Evolutionary conservation across 2,888 invertebrate species (phyloP).

Genomic region (Cecidostiba fungosa): DNA sequence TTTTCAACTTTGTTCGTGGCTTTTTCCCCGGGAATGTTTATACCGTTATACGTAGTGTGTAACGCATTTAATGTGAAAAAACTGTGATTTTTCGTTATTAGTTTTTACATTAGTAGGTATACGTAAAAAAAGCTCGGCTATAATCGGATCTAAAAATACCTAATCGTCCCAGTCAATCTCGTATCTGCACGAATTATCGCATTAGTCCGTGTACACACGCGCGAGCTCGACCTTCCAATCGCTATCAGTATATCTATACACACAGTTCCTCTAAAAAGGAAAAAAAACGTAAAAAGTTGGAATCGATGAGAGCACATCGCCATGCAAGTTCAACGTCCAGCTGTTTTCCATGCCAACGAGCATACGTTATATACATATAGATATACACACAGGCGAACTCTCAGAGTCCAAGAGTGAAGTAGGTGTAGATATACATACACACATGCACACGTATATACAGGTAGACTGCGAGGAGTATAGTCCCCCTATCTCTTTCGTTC

Average conservation of each 20-base stretch:
- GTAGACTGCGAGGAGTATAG: not conserved
- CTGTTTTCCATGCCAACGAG: constrained; percentile 40
- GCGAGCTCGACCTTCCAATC: not conserved
- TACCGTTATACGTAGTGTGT: not conserved
- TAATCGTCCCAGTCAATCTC: not conserved
- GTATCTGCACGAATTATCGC: constrained; percentile 37
- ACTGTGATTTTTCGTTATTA: too few relatives aligned
- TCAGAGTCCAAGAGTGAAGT: not conserved
- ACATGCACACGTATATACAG: not conserved
- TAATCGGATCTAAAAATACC: not conserved
- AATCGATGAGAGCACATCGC: constrained; percentile 39
- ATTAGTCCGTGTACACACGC: constrained; percentile 3
- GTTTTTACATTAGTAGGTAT: too few relatives aligned
- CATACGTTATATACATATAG: too few relatives aligned
- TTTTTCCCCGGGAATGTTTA: not conserved
- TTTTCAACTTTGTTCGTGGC: not conserved
- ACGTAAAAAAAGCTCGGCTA: too few relatives aligned
- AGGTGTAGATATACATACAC: not conserved
- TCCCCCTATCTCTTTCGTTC: constrained; percentile 39
- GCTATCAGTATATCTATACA: not conserved
- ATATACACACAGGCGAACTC: not conserved
- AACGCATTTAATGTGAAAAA: not conserved
- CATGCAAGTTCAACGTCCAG: constrained; percentile 37
- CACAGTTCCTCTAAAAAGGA: not conserved
- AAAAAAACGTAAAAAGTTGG: not conserved